Evolutionary conservation across 1,140 invertebrate genomes (phyloP), one percentile per base, ranked within the genome.

Genomic region (Apis mellifera): DNA sequence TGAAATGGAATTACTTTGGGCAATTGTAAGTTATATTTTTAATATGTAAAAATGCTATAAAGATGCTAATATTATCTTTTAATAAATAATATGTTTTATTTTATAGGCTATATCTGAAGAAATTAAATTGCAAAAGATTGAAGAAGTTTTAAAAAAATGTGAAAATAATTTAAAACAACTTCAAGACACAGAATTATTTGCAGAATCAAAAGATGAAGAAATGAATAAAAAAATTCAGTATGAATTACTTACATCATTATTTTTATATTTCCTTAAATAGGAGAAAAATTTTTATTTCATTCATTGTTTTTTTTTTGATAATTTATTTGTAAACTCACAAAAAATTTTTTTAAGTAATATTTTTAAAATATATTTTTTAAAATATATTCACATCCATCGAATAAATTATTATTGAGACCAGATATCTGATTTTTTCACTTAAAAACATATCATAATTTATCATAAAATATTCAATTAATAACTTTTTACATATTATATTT

Each of bases 1-100:
- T 19, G 90, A 95, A 62, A 94, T 94, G 74, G 95, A 96, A 88
- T 84, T 92, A 13, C n/a, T 89, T 21, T 95, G 95, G 94, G 86
- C 93, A 42, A 70, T 78, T 52, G 92, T 95, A 64, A 79, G 84
- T 85, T 7, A 64, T 12, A 62, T 74, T 59, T 78, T 77, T 77
- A 69, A 64, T 66, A 60, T 17, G 79, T 68, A 42, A 69, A 78
- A 62, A 76, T 77, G 72, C 70, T 69, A 26, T 9, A 32, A 79
- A 84, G n/a, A n/a, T n/a, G n/a, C 60, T 77, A 13, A 42, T 15
- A 65, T 42, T 65, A 19, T 11, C n/a, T 57, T n/a, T 78, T 21
- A n/a, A 54, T 84, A 73, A 69, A 78, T 65, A 66, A 59, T 15
- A 42, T n/a, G 26, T 54, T 76, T 75, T n/a, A 17, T 78, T 73